These are phyloP conservation scores for Lochmaea capreae DNA, from an alignment of 2,888 invertebrate species.

Conservation along the genomic window DNA sequence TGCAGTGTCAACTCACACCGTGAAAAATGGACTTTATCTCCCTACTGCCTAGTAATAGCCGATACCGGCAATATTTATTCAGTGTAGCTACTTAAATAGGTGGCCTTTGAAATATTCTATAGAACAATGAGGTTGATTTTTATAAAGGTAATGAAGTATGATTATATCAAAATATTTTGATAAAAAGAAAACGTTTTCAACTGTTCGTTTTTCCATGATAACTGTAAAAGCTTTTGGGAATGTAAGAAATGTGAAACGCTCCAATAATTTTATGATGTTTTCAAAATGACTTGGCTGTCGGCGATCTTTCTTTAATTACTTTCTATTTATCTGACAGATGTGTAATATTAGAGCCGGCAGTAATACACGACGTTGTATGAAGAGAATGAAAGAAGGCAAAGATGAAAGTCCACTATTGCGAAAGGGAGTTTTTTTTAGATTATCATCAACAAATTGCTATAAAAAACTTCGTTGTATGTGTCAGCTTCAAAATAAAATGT, in stretches of 20 bases:
- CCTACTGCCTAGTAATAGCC: too few relatives aligned
- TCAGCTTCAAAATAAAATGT: too few relatives aligned
- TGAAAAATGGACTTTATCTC: too few relatives aligned
- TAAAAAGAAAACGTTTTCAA: too few relatives aligned
- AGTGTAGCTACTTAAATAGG: too few relatives aligned
- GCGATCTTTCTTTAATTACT: conserved; percentile 9
- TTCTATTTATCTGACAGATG: conserved; percentile 14
- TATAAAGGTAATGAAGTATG: too few relatives aligned
- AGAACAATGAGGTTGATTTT: too few relatives aligned
- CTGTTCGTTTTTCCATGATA: neutral
- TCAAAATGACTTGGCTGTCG: conserved; percentile 8
- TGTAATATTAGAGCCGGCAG: neutral
- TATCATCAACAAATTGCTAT: neutral
- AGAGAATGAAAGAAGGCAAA: neutral
- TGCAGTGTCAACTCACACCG: too few relatives aligned
- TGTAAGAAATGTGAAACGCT: neutral
- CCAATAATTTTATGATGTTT: conserved; percentile 10
- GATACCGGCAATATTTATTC: too few relatives aligned
- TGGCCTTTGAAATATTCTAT: too few relatives aligned
- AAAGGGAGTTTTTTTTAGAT: neutral
- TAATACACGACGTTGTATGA: neutral
- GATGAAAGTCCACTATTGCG: neutral
- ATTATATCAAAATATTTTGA: too few relatives aligned
- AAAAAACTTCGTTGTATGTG: neutral
- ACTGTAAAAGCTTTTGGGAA: neutral